phyloP scores from a whole-genome alignment of 2,888 invertebrate genomes.

The Oscheius sp. region DNA sequence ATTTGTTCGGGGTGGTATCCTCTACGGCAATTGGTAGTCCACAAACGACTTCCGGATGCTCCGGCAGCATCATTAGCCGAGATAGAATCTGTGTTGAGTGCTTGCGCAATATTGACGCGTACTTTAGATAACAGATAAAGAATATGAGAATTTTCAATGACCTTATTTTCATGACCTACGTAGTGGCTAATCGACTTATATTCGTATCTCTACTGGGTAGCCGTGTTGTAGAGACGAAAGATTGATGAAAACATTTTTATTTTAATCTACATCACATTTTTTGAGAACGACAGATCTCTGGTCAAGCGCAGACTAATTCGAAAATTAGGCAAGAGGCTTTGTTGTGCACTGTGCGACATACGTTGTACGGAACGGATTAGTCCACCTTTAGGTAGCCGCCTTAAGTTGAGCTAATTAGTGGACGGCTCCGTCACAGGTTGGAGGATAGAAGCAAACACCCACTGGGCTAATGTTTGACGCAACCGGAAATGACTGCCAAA shows the following conservation, averaged over 20 bases:
- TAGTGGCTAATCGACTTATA: not conserved
- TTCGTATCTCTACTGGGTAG: not conserved
- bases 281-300: constrained; percentile 7
- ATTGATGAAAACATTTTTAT: not conserved
- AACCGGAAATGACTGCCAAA: constrained; percentile 10
- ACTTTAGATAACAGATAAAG: constrained; percentile 28
- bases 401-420: constrained; percentile 20
- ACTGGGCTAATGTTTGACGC: constrained; percentile 8
- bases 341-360: constrained; percentile 25
- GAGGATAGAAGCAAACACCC: not conserved
- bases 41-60: constrained; percentile 26
- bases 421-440: constrained; percentile 7
- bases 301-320: constrained; percentile 27
- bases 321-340: constrained; percentile 19
- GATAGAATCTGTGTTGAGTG: constrained; percentile 28
- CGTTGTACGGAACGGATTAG: constrained; percentile 21
- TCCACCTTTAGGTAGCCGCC: constrained; percentile 5
- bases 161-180: not conserved
- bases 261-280: not conserved
- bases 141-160: constrained; percentile 26
- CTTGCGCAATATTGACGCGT: constrained; percentile 29
- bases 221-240: not conserved
- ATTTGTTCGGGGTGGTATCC: not conserved
- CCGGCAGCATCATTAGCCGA: constrained; percentile 26
- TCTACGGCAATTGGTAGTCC: constrained; percentile 19